phyloP scores from a whole-genome alignment of 2,113 vertebrate genomes.

The Aspidoscelis tigris region DNA sequence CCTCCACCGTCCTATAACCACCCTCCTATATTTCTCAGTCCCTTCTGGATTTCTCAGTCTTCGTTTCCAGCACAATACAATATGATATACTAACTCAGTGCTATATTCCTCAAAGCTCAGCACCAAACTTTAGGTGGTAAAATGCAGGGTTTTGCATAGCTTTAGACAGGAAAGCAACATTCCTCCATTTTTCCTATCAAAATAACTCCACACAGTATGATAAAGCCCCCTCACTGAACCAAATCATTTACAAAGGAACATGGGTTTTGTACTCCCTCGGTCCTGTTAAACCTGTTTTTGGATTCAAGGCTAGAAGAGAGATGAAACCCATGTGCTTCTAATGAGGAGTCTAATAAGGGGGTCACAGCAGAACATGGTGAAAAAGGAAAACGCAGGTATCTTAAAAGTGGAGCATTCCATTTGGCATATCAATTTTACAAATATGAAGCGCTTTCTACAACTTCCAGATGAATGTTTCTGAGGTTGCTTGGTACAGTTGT shows the following conservation, averaged over 20 bases:
- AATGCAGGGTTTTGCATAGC: constrained; percentile 70
- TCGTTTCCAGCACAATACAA: constrained; percentile 23
- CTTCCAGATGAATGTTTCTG: constrained; percentile 54
- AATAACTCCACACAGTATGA: constrained; percentile 71
- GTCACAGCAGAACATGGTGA: constrained; percentile 69
- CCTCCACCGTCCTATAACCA: constrained; percentile 24
- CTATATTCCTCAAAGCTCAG: constrained; percentile 46
- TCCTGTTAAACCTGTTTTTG: constrained; percentile 72
- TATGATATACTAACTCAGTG: constrained; percentile 8
- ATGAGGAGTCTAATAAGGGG: constrained; percentile 73
- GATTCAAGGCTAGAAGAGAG: constrained; percentile 57
- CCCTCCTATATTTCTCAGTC: constrained; percentile 39
- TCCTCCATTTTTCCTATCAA: constrained; percentile 63
- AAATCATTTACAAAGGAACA: constrained; percentile 63
- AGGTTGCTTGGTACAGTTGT: constrained; percentile 41
- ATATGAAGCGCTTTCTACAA: constrained; percentile 54
- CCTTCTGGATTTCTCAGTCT: constrained; percentile 54
- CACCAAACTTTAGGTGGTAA: constrained; percentile 56
- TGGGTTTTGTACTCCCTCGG: constrained; percentile 51
- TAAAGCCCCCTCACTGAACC: constrained; percentile 65
- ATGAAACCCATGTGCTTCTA: constrained; percentile 65
- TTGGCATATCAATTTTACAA: constrained; percentile 64
- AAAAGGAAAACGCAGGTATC: constrained; percentile 68
- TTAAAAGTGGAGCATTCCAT: constrained; percentile 35
- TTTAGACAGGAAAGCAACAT: constrained; percentile 67